Base-by-base conservation (phyloP, 2,113 vertebrate species). In the Upupa epops region DNA sequence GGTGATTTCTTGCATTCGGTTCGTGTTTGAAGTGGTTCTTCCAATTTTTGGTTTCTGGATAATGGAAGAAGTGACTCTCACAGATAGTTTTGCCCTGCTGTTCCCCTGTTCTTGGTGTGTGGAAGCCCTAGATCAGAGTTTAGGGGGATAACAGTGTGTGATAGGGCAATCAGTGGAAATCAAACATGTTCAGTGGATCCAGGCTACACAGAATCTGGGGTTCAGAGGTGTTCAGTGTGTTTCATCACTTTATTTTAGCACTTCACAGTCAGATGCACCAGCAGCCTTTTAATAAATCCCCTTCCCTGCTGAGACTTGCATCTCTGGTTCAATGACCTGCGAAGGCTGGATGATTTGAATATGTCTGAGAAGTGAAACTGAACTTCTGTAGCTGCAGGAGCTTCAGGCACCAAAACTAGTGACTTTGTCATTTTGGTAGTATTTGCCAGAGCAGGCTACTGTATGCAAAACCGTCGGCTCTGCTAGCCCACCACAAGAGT, bases 321-420 rank as follows among this genome's bases (percentile, higher is more conserved):
- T 40, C 83, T 91, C 56, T 31, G 75, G 71, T 86, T 94, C 5
- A 8, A 55, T 71, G 56, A 66, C 64, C 64, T 71, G 2, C 26
- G 45, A 86, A 86, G 63, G 56, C 48, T 82, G 52, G 29, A 20
- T 76, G 55, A 93, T 96, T 93, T 96, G 95, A 93, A 76, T 96
- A 93, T 83, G 15, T 76, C 86, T 77, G 95, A 91, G 90, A 96
- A 96, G 77, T 96, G 93, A 95, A 96, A 96, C 86, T 45, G 51
- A 79, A 20, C 52, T 22, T 89, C 73, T 48, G 68, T 89, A 63
- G 74, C 56, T 71, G 22, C 86, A 83, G 64, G 36, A 86, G n/a
- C 55, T 61, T 46, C 42, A 75, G 82, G 26, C 77, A 78, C 46
- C 61, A 83, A 90, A 76, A 52, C 29, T 32, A 13, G 25, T 22